phyloP scores from a whole-genome alignment of 2,888 invertebrate genomes.

The Gari tellinella region DNA sequence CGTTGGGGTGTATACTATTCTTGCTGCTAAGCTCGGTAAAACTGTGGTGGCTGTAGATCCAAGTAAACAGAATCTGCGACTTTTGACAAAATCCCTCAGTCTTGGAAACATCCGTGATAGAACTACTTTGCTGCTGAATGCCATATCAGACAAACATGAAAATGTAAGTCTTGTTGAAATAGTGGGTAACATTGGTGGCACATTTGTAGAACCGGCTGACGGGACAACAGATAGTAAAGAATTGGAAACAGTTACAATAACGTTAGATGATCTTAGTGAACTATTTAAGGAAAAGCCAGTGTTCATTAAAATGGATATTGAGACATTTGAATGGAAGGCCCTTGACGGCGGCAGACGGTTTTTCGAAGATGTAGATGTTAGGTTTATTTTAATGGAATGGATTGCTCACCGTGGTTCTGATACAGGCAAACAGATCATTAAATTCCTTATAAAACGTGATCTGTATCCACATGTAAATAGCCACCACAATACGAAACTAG shows the following conservation, averaged over 20 bases:
- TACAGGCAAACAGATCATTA: constrained; percentile 59
- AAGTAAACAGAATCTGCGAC: constrained; percentile 50
- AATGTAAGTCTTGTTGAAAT: constrained; percentile 60
- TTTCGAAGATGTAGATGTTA: constrained; percentile 67
- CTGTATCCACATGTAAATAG: constrained; percentile 66
- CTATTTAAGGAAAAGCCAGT: constrained; percentile 55
- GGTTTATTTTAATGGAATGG: constrained; percentile 75
- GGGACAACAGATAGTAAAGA: constrained; percentile 6
- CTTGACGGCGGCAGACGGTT: constrained; percentile 64
- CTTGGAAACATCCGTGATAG: constrained; percentile 49
- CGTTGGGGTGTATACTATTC: constrained; percentile 67
- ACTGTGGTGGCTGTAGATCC: constrained; percentile 65
- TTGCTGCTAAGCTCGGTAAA: constrained; percentile 61
- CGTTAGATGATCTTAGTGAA: constrained; percentile 67
- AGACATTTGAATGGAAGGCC: constrained; percentile 69
- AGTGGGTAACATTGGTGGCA: constrained; percentile 67
- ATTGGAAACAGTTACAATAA: constrained; percentile 49
- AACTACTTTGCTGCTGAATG: constrained; percentile 68
- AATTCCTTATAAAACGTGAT: constrained; percentile 61
- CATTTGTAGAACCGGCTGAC: constrained; percentile 51
- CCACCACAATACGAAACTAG: constrained; percentile 49
- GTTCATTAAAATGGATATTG: constrained; percentile 77
- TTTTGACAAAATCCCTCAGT: constrained; percentile 61
- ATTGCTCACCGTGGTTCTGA: constrained; percentile 61
- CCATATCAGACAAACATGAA: constrained; percentile 64